Evolutionary conservation across 2,888 invertebrate species (phyloP).

Genomic region (Poecilus cupreus): DNA sequence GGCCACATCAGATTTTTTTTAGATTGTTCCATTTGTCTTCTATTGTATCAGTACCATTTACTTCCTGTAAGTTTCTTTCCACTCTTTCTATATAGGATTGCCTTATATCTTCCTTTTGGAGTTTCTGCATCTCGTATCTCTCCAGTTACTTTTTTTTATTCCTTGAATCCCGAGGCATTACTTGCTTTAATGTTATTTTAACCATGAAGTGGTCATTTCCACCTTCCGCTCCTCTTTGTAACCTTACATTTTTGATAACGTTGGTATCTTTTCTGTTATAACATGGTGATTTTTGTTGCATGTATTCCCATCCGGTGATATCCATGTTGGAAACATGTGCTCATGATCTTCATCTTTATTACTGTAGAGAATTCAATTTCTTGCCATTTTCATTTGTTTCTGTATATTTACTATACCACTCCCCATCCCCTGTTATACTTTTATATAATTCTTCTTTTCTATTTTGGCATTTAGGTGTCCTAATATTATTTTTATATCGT

Average conservation of each 20-base stretch:
- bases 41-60: not conserved
- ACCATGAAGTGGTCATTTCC: constrained; percentile 26
- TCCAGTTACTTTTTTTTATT: not conserved
- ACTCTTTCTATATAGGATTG: not conserved
- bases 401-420: constrained; percentile 42
- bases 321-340: constrained; percentile 55
- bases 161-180: not conserved
- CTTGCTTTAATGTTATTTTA: not conserved
- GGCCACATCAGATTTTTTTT: no score
- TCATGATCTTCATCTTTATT: constrained; percentile 50
- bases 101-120: no score
- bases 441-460: constrained; percentile 49
- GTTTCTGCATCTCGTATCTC: no score
- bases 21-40: not conserved
- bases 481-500: not conserved
- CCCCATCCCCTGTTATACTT: constrained; percentile 39
- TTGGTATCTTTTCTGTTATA: not conserved
- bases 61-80: not conserved
- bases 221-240: constrained; percentile 14
- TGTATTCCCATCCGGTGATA: constrained; percentile 2
- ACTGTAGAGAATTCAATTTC: constrained; percentile 53
- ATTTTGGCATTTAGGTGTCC: constrained; percentile 35
- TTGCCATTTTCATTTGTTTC: constrained; percentile 51
- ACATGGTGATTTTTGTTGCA: constrained; percentile 50
- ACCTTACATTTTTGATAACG: constrained; percentile 37